A percentile compares a stretch with the other conserved stretches of the same genome.
Evolutionary conservation across 1,140 invertebrate species (phyloP).

Genomic region (Drosophila kepulauana): DNA sequence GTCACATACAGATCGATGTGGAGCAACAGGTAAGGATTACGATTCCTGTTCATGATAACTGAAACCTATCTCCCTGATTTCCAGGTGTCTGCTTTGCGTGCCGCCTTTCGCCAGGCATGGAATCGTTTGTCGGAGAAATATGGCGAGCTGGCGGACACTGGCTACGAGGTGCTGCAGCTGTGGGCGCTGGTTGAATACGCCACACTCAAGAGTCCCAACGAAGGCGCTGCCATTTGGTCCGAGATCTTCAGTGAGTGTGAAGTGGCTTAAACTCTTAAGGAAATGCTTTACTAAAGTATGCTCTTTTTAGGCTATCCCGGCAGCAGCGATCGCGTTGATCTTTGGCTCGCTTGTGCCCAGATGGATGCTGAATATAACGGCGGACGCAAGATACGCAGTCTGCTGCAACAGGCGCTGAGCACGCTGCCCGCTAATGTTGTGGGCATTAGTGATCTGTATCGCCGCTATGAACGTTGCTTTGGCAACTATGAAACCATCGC

Average conservation of each 20-base stretch:
- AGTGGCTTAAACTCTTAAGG: no score
- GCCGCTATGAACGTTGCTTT: constrained; percentile 59
- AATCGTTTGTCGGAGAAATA: constrained; percentile 64
- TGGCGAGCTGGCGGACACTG: constrained; percentile 71
- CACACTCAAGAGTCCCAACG: constrained; percentile 36
- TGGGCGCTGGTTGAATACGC: constrained; percentile 80
- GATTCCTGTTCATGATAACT: neutral
- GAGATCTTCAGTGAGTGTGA: constrained; percentile 69
- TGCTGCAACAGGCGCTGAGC: constrained; percentile 28
- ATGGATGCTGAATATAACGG: constrained; percentile 59
- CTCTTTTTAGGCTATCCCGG: constrained; percentile 57
- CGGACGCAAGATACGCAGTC: constrained; percentile 34
- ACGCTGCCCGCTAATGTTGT: constrained; percentile 16
- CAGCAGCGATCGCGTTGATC: constrained; percentile 36
- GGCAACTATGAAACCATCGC: constrained; percentile 56
- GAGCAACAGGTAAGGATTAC: constrained; percentile 20
- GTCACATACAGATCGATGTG: constrained; percentile 13
- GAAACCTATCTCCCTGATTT: neutral
- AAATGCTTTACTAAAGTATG: neutral
- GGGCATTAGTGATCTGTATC: constrained; percentile 40
- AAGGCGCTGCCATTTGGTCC: constrained; percentile 62
- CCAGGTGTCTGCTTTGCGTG: constrained; percentile 53
- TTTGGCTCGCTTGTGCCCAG: constrained; percentile 57
- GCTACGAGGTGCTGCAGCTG: constrained; percentile 77
- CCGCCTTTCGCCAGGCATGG: constrained; percentile 65